phyloP scores from a whole-genome alignment of 2,113 vertebrate species.

The Herpetotheres cachinnans region DNA sequence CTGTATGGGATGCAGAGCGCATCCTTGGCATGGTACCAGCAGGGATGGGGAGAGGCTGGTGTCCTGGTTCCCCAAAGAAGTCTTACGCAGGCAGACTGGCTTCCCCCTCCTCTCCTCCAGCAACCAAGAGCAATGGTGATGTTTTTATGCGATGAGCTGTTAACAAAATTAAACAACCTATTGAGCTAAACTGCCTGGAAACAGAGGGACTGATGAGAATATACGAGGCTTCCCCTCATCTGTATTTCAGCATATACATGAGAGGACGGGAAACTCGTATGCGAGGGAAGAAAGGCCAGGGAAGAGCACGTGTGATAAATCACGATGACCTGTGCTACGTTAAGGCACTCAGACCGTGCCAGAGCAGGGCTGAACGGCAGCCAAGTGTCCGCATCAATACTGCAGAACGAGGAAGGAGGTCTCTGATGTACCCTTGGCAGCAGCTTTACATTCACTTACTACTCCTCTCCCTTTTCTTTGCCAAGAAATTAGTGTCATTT shows the following conservation, averaged over 20 bases:
- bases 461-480: background rate
- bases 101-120: background rate
- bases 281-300: background rate
- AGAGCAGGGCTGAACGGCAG: background rate
- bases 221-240: background rate
- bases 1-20: background rate
- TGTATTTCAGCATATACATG: background rate
- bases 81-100: background rate
- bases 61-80: background rate
- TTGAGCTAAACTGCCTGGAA: background rate
- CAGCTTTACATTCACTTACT: background rate
- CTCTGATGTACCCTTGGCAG: background rate
- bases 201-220: background rate
- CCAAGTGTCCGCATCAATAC: constrained; percentile 19
- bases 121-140: background rate
- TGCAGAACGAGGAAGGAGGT: background rate
- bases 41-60: background rate
- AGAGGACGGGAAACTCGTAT: background rate
- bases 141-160: background rate
- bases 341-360: background rate
- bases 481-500: constrained; percentile 17
- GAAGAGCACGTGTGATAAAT: background rate
- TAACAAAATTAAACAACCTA: background rate
- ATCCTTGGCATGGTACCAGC: background rate
- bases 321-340: background rate